Evolutionary conservation across 1,140 invertebrate genomes (phyloP).

Genomic region (Musca domestica): DNA sequence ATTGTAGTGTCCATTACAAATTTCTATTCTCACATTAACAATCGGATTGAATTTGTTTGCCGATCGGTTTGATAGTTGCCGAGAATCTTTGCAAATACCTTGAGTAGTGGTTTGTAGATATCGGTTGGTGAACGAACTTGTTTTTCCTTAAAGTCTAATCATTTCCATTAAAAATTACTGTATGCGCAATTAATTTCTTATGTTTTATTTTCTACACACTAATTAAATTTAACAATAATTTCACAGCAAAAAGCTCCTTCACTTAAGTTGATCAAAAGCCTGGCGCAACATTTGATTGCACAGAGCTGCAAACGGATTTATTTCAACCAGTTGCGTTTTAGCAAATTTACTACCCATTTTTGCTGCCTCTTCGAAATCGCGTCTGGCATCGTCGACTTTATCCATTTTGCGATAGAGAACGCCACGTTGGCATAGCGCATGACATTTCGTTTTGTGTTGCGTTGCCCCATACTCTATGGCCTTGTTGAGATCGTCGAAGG

Average conservation of each 20-base stretch:
- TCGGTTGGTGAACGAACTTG: no score
- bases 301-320: slow-evolving; percentile 83
- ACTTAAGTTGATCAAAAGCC: slow-evolving; percentile 52
- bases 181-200: no score
- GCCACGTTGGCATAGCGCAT: slow-evolving; percentile 76
- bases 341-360: slow-evolving; percentile 75
- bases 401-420: slow-evolving; percentile 64
- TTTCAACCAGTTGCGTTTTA: slow-evolving; percentile 70
- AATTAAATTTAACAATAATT: neutral
- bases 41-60: no score
- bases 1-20: no score
- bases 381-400: slow-evolving; percentile 60
- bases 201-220: neutral
- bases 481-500: slow-evolving; percentile 67
- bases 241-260: slow-evolving; percentile 14
- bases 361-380: slow-evolving; percentile 72
- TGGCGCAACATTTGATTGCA: slow-evolving; percentile 90
- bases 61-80: no score
- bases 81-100: no score
- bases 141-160: no score
- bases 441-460: slow-evolving; percentile 64
- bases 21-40: no score
- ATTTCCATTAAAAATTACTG: no score
- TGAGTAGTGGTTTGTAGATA: no score
- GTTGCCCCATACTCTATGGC: slow-evolving; percentile 64